Conservation (phyloP, 1,140 invertebrate species). For the Meteorus sp. region DNA sequence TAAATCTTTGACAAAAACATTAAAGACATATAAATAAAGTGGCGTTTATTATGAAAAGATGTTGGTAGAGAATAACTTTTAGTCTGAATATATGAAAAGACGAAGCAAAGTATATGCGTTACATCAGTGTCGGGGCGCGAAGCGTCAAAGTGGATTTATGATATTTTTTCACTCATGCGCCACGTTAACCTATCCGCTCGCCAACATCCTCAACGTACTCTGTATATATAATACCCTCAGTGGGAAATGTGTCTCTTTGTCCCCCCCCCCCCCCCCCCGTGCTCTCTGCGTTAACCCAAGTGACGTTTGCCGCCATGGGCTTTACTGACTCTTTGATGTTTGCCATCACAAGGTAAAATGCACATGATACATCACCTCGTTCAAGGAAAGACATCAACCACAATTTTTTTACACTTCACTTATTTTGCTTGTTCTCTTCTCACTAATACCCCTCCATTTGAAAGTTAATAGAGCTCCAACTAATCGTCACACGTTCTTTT, state of each 20-base stretch:
- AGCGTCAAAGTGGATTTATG: slow-evolving; percentile 36
- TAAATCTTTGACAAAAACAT: slow-evolving; percentile 2
- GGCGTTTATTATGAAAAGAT: slow-evolving; percentile 34
- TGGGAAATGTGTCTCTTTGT: slow-evolving; percentile 1
- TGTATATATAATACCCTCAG: no score
- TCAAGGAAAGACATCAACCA: slow-evolving; percentile 15
- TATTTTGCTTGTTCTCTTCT: no score
- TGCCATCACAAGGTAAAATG: slow-evolving; percentile 13
- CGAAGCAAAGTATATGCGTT: slow-evolving; percentile 7
- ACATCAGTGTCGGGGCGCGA: slow-evolving; percentile 28
- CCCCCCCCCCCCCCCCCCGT: not conserved
- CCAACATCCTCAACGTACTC: not conserved
- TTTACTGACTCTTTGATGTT: slow-evolving; percentile 27
- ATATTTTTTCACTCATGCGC: slow-evolving; percentile 30
- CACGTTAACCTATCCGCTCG: slow-evolving; percentile 1
- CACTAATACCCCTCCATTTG: no score
- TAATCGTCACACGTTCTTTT: no score
- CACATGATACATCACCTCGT: slow-evolving; percentile 26
- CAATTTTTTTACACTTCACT: no score
- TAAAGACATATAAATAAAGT: slow-evolving; percentile 32
- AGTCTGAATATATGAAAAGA: no score
- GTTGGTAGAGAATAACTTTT: no score
- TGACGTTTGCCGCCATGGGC: not conserved
- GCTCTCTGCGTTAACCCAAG: not conserved
- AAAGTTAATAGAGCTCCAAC: no score